A percentile compares a stretch with the other conserved stretches of the same genome.
Conservation (phyloP, 1,140 invertebrate species). For the Steinernema feltiae region DNA sequence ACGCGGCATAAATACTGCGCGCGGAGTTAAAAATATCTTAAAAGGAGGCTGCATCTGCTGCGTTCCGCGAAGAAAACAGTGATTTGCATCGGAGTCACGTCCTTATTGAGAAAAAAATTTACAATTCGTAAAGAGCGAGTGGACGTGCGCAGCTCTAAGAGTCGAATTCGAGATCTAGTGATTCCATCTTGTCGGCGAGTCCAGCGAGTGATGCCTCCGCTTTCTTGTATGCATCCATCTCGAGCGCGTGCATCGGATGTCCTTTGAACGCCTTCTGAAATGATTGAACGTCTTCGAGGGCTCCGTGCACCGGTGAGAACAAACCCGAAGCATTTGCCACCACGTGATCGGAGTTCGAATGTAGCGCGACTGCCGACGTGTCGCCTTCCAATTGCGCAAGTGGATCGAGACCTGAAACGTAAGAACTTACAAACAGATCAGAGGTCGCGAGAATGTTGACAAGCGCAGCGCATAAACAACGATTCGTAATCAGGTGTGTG, state of each 20-base stretch:
- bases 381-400: conserved; percentile 11
- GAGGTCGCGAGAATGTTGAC: neutral
- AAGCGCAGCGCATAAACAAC: neutral
- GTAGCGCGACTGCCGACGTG: neutral
- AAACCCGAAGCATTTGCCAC: neutral
- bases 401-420: neutral
- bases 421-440: neutral
- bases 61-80: conserved; percentile 4
- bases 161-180: neutral
- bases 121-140: too few relatives aligned
- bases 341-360: neutral
- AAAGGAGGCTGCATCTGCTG: too few relatives aligned
- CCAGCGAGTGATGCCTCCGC: neutral
- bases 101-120: too few relatives aligned
- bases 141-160: too few relatives aligned
- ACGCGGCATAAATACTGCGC: conserved; percentile 2
- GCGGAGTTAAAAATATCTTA: neutral
- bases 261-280: conserved; percentile 6
- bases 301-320: neutral
- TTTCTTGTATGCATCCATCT: neutral
- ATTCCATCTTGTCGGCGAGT: neutral
- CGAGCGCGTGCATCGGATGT: neutral
- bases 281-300: neutral
- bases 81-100: too few relatives aligned
- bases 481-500: too few relatives aligned